A percentile compares a stretch with the other conserved stretches of the same genome.
Conservation (phyloP, 2,797 vertebrate genomes). For the Poeciliopsis paucimaculata region DNA sequence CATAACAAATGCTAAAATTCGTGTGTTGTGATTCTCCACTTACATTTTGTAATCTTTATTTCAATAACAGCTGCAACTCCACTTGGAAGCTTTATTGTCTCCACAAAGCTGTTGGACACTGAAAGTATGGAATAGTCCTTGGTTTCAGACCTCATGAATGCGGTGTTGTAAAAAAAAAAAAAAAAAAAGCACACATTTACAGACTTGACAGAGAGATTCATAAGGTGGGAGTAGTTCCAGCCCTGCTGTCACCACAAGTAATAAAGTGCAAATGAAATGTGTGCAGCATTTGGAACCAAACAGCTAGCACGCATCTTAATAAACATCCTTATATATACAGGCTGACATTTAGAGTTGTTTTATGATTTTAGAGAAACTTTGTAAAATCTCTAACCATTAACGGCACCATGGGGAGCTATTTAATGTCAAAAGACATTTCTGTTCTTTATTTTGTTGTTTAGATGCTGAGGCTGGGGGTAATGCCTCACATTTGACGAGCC, state of each 20-base stretch:
- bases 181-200: background rate
- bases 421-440: background rate
- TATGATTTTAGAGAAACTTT: slow-evolving; percentile 13
- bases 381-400: background rate
- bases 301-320: slow-evolving; percentile 16
- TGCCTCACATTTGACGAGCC: background rate
- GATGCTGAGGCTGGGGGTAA: background rate
- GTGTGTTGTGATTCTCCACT: background rate
- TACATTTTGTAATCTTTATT: background rate
- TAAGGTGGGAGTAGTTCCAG: slow-evolving; percentile 4
- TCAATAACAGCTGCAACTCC: background rate
- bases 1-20: background rate
- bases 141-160: background rate
- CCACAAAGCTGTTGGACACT: background rate
- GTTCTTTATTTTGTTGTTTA: background rate
- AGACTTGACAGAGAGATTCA: slow-evolving; percentile 4
- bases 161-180: background rate
- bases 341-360: slow-evolving; percentile 20
- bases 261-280: slow-evolving; percentile 14
- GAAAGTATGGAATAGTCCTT: background rate
- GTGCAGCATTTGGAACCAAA: slow-evolving; percentile 11
- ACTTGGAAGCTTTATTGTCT: background rate
- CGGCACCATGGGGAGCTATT: background rate
- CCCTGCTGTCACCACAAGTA: slow-evolving; percentile 5
- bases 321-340: slow-evolving; percentile 5